Conservation (phyloP, 2,797 vertebrate genomes). For the Syndactyla subalaris region DNA sequence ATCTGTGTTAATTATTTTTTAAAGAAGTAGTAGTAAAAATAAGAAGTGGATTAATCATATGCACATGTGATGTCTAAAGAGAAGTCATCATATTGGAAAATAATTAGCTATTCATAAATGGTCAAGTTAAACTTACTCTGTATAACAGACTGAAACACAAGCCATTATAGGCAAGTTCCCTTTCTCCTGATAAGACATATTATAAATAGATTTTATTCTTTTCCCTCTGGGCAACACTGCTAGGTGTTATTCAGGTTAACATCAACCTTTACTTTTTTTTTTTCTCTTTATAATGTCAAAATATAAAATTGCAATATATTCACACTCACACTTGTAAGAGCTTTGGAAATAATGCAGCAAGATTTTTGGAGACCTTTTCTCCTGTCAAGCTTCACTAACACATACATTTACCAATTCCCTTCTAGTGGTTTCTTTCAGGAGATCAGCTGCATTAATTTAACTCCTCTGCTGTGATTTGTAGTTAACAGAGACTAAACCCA, state of each 20-base stretch:
- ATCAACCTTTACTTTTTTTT: conserved; percentile 1
- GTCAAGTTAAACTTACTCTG: not conserved
- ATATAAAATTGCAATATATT: conserved; percentile 26
- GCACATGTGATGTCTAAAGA: not conserved
- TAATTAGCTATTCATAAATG: not conserved
- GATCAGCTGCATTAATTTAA: conserved; percentile 17
- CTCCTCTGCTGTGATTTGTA: not conserved
- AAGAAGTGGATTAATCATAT: not conserved
- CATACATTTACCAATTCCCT: not conserved
- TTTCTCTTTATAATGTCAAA: not conserved
- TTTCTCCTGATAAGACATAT: conserved; percentile 41
- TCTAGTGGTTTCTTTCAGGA: not conserved
- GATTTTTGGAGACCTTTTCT: conserved; percentile 12
- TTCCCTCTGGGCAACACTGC: not conserved
- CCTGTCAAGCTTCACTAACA: not conserved
- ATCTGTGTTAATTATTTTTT: not conserved
- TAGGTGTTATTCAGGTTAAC: conserved; percentile 46
- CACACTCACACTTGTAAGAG: not conserved
- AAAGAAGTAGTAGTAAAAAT: not conserved
- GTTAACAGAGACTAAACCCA: not conserved
- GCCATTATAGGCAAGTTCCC: conserved; percentile 16
- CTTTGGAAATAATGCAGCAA: not conserved
- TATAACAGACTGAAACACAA: conserved; percentile 46
- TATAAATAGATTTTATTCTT: conserved; percentile 36
- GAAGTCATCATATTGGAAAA: not conserved